Evolutionary conservation across 2,888 invertebrate species (phyloP).

Genomic region (Platynereis dumerilii): DNA sequence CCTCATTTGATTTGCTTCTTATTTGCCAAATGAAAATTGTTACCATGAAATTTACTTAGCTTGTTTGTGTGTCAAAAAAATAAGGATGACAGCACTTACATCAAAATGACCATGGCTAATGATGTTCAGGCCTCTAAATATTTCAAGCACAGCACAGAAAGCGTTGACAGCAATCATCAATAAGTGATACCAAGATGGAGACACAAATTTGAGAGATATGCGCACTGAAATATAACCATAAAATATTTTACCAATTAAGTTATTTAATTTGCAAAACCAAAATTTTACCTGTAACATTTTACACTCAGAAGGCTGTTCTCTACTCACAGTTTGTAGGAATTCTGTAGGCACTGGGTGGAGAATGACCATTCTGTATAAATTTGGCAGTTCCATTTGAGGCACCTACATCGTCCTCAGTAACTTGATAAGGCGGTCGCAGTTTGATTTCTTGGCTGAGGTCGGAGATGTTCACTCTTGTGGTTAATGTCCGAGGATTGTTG

Average conservation of each 20-base stretch:
- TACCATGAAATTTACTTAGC: too few species aligned
- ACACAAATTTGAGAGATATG: slow-evolving; percentile 36
- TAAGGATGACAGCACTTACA: too few species aligned
- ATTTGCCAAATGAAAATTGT: too few species aligned
- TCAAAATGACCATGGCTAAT: slow-evolving; percentile 39
- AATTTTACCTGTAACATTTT: background rate
- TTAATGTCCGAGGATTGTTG: slow-evolving; percentile 50
- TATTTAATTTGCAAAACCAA: background rate
- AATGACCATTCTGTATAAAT: too few species aligned
- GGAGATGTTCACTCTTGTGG: slow-evolving; percentile 48
- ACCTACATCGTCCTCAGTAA: slow-evolving; percentile 45
- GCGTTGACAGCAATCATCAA: slow-evolving; percentile 41
- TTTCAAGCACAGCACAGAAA: slow-evolving; percentile 47
- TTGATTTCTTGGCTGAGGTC: slow-evolving; percentile 49
- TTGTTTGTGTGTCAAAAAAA: too few species aligned
- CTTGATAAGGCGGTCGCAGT: slow-evolving; percentile 48
- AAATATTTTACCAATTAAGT: background rate
- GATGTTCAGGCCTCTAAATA: slow-evolving; percentile 43
- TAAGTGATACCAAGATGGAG: slow-evolving; percentile 40
- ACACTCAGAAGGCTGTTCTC: too few species aligned
- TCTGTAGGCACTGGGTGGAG: too few species aligned
- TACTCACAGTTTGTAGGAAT: too few species aligned
- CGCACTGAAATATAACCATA: slow-evolving; percentile 33
- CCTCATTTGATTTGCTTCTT: too few species aligned
- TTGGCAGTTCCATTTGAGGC: too few species aligned